Percentiles rank a stretch among this genome's conserved stretches.
phyloP scores from a whole-genome alignment of 2,888 invertebrate genomes.

The Dynastes maya region DNA sequence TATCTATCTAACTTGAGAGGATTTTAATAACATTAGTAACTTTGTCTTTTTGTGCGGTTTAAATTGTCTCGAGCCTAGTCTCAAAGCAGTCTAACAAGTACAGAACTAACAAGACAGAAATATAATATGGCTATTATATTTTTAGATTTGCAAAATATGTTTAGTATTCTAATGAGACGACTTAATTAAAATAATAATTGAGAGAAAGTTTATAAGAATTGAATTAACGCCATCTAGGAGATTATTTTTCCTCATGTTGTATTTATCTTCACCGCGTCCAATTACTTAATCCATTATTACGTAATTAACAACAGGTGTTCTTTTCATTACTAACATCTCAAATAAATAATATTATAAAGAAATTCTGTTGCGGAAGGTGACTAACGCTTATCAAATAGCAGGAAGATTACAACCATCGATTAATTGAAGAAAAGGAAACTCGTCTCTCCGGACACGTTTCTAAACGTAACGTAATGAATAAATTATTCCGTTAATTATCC shows the following conservation, averaged over 20 bases:
- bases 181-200: background rate
- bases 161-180: background rate
- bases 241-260: too few species aligned
- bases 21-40: too few species aligned
- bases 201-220: too few species aligned
- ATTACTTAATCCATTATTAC: background rate
- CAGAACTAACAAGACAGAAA: too few species aligned
- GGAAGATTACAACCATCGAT: slow-evolving; percentile 20
- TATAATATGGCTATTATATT: too few species aligned
- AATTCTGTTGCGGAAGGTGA: slow-evolving; percentile 35
- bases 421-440: slow-evolving; percentile 35
- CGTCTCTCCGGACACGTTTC: slow-evolving; percentile 21
- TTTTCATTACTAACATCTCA: background rate
- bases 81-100: too few species aligned
- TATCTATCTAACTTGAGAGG: too few species aligned
- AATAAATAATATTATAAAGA: slow-evolving; percentile 9
- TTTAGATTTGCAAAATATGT: too few species aligned
- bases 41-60: too few species aligned
- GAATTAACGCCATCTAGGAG: too few species aligned
- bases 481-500: slow-evolving; percentile 38
- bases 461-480: slow-evolving; percentile 37
- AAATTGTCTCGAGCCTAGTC: too few species aligned
- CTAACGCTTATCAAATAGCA: slow-evolving; percentile 32
- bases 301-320: slow-evolving; percentile 13
- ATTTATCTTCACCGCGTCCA: too few species aligned